Conservation (phyloP, 2,797 vertebrate genomes). For the Sardinella longiceps region DNA sequence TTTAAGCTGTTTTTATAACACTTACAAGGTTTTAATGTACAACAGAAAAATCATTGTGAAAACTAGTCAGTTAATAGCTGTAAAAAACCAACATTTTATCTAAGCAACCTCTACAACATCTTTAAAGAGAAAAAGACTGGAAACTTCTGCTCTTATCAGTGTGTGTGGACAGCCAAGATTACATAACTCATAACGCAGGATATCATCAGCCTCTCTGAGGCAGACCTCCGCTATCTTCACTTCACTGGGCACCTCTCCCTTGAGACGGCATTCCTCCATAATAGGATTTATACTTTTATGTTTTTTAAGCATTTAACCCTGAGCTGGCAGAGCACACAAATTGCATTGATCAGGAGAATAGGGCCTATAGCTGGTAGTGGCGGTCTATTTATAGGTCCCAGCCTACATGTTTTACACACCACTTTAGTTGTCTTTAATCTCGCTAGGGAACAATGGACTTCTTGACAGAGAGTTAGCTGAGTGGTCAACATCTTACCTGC, state of each 20-base stretch:
- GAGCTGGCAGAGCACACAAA: constrained; percentile 22
- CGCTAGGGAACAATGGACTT: background rate
- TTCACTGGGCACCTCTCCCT: background rate
- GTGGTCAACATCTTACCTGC: background rate
- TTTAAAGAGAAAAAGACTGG: background rate
- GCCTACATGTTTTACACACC: background rate
- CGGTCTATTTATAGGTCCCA: background rate
- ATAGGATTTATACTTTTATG: constrained; percentile 39
- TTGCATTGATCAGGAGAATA: background rate
- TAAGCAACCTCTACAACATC: background rate
- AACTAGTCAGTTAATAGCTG: background rate
- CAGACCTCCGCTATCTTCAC: background rate
- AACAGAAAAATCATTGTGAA: background rate
- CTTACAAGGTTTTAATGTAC: no score
- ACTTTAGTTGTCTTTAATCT: background rate
- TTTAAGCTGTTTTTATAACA: no score
- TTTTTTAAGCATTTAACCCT: constrained; percentile 30
- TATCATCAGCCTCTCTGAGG: background rate
- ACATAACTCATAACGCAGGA: background rate
- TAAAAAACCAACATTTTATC: background rate
- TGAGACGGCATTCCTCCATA: background rate
- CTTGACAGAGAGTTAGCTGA: background rate
- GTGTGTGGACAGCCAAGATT: background rate
- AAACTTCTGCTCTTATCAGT: background rate
- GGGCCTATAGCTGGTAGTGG: background rate